These are phyloP conservation scores for Tipula unca DNA, from an alignment of 2,888 invertebrate species.

Conservation along the genomic window DNA sequence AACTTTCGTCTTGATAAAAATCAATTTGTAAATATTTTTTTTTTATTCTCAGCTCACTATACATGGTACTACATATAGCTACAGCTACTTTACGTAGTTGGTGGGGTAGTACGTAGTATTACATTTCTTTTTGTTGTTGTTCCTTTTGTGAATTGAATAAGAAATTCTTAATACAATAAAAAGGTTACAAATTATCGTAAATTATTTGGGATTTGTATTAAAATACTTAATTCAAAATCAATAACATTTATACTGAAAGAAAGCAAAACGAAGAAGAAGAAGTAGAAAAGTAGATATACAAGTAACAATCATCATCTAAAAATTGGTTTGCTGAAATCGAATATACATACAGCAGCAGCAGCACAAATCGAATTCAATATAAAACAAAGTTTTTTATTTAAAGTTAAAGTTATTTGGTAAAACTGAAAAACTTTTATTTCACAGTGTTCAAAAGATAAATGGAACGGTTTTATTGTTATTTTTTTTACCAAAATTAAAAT, in stretches of 20 bases:
- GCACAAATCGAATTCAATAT: neutral
- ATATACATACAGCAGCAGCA: neutral
- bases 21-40: neutral
- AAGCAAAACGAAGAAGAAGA: neutral
- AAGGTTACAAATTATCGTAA: constrained; percentile 14
- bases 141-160: constrained; percentile 2
- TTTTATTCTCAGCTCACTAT: neutral
- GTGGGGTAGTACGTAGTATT: neutral
- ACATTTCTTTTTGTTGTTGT: neutral
- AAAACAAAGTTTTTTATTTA: neutral
- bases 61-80: too few species aligned
- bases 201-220: constrained; percentile 14
- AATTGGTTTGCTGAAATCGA: neutral
- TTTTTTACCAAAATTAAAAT: neutral
- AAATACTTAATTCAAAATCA: constrained; percentile 8
- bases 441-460: neutral
- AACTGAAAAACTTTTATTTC: neutral
- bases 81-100: neutral
- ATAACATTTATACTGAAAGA: neutral
- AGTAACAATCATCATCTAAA: neutral
- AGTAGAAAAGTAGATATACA: neutral
- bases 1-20: constrained; percentile 8
- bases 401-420: neutral
- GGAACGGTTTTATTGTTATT: neutral
- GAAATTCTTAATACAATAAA: constrained; percentile 8